Conservation (phyloP, 2,888 invertebrate species). For the Diogma glabrata region DNA sequence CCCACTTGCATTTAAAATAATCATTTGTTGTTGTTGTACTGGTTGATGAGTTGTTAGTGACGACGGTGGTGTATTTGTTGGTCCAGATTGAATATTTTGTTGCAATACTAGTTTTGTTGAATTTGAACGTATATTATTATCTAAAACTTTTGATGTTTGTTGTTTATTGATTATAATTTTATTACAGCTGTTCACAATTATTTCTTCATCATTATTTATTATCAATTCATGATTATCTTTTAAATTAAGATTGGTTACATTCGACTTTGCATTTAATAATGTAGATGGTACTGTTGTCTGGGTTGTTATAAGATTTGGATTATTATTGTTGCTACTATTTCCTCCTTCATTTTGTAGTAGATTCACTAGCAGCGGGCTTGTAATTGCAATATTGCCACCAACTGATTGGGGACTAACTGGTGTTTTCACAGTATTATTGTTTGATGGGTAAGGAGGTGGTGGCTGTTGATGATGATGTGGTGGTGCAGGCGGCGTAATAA, state of each 20-base stretch:
- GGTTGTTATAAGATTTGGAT: neutral
- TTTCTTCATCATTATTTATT: neutral
- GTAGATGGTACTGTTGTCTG: neutral
- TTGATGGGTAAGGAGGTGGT: conserved; percentile 10
- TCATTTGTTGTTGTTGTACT: neutral
- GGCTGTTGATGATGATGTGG: conserved; percentile 28
- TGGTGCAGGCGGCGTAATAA: conserved; percentile 31
- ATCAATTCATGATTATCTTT: conserved; percentile 5
- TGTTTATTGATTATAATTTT: conserved; percentile 3
- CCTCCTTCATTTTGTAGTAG: conserved; percentile 72
- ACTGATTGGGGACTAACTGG: conserved; percentile 22
- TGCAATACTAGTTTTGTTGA: conserved; percentile 1
- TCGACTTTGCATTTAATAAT: neutral
- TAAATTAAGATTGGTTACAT: neutral
- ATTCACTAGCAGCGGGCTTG: conserved; percentile 83
- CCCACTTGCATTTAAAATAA: neutral
- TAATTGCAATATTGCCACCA: conserved; percentile 54
- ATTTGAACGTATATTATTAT: neutral
- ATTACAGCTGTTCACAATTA: conserved; percentile 3
- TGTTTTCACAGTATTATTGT: conserved; percentile 12
- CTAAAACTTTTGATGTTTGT: neutral
- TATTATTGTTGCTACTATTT: conserved; percentile 5
- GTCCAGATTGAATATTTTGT: conserved; percentile 2
- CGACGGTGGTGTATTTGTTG: neutral
- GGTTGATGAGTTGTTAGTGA: neutral